Conservation (phyloP, 1,140 invertebrate species). For the Tribolium castaneum region DNA sequence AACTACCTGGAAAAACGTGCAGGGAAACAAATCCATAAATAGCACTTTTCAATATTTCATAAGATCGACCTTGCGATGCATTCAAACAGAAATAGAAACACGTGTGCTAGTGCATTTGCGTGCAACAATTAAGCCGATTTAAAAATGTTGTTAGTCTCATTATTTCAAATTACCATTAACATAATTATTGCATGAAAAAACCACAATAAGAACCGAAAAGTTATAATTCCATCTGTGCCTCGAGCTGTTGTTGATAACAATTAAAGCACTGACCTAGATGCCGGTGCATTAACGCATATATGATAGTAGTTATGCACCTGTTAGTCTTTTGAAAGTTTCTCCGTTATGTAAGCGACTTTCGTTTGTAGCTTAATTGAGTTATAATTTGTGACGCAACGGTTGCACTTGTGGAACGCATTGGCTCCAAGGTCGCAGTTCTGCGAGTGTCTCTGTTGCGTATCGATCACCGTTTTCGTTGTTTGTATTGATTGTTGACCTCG, state of each 20-base stretch:
- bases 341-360: not conserved
- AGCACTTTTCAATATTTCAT: constrained; percentile 14
- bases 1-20: too few species aligned
- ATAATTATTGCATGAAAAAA: not conserved
- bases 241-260: not conserved
- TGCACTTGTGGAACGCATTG: not conserved
- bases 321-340: constrained; percentile 1
- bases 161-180: not conserved
- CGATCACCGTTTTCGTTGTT: not conserved
- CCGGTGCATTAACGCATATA: not conserved
- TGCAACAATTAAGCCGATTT: not conserved
- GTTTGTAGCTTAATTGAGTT: not conserved
- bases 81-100: not conserved
- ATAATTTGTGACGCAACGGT: not conserved
- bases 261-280: constrained; percentile 5
- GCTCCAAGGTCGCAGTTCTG: not conserved
- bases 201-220: not conserved
- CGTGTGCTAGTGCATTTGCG: constrained; percentile 4
- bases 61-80: not conserved
- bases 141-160: not conserved
- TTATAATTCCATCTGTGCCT: not conserved
- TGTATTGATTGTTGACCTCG: not conserved
- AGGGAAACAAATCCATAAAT: not conserved
- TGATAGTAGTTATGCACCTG: constrained; percentile 1
- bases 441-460: not conserved